A percentile compares a stretch with the other conserved stretches of the same genome.
phyloP scores from a whole-genome alignment of 2,888 invertebrate species.

The Caenorhabditis sulstoni region DNA sequence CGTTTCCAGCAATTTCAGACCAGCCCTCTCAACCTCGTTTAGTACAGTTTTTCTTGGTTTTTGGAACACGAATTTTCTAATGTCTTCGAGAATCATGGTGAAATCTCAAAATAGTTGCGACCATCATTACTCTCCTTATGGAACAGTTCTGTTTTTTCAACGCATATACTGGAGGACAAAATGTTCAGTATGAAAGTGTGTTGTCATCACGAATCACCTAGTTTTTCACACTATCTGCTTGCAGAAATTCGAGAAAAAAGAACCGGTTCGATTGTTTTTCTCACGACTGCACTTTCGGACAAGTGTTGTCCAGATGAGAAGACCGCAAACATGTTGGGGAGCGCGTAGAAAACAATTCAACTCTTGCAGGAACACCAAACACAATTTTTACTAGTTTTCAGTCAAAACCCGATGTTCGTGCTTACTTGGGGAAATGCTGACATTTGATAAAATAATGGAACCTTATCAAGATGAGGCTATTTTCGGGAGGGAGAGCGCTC shows the following conservation, averaged over 20 bases:
- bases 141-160: too few species aligned
- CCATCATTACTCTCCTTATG: too few species aligned
- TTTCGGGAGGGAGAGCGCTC: conserved; percentile 22
- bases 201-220: neutral
- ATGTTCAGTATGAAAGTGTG: too few species aligned
- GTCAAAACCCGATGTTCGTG: neutral
- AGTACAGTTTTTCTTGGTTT: too few species aligned
- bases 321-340: neutral
- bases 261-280: conserved; percentile 37
- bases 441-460: neutral
- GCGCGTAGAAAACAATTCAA: conserved; percentile 12
- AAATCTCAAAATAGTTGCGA: too few species aligned
- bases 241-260: conserved; percentile 15
- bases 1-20: too few species aligned
- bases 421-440: too few species aligned
- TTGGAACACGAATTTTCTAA: too few species aligned
- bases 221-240: conserved; percentile 34
- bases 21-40: too few species aligned
- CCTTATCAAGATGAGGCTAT: conserved; percentile 25
- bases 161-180: too few species aligned
- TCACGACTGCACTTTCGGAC: conserved; percentile 20
- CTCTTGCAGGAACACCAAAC: too few species aligned
- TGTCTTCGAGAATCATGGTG: too few species aligned
- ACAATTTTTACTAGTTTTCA: neutral
- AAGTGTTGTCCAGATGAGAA: conserved; percentile 24